Base-by-base conservation (phyloP, 2,113 vertebrate species). In the Caranx melampygus region DNA sequence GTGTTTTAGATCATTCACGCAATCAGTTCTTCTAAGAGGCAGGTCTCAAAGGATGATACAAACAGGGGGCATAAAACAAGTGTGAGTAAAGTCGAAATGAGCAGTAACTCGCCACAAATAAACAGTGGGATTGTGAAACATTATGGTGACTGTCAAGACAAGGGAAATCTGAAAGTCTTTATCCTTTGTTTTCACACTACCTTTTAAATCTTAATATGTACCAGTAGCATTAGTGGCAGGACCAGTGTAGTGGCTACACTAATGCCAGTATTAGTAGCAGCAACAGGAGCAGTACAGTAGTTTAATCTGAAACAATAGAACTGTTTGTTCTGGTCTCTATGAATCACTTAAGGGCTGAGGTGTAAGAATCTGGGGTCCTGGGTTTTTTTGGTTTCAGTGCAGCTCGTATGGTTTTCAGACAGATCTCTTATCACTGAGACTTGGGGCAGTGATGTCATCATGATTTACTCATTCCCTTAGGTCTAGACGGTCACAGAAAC, bases 391-490 rank as follows among this genome's bases (percentile, higher is more conserved):
- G 12, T 55, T 44, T 62, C 52, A 21, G 16, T 3, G 18, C 42
- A 40, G 60, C 44, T 81, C 21, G 44, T 66, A 6, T 70, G 21
- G 63, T 69, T 58, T 15, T 40, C 55, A 75, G 35, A 47, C 68
- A 31, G 62, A 31, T 59, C 54, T 33, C 18, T 49, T 20, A 45
- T 85, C 72, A 70, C n/a, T 49, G 3, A 8, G 37, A 51, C 71
- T 51, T 6, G 0, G 35, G 76, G 63, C 10, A 42, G n/a, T 73
- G 86, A 82, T 57, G 82, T 82, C 75, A 83, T 82, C 75, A 83
- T 37, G 68, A 71, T 63, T 33, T 44, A 79, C 31, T 60, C 82
- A 59, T 34, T 16, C 62, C 31, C 62, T 51, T 0, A 13, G 70
- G 86, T 68, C 79, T 76, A 76, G 67, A 85, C 75, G 16, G 9